Base-by-base conservation (phyloP, 2,797 vertebrate species). In the Cercopithecus petaurista region DNA sequence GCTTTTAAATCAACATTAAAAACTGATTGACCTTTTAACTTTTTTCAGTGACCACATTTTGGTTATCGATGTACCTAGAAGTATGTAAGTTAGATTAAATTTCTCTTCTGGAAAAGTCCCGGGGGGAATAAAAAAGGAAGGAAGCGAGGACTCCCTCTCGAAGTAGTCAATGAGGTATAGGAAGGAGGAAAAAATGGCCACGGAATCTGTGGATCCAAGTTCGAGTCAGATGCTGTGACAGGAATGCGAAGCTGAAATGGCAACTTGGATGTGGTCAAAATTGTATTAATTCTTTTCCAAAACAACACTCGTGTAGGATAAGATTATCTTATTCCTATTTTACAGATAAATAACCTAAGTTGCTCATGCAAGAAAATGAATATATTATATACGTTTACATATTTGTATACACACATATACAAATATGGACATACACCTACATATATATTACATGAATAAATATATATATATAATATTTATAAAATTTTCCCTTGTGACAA, bases 11-110 rank as follows among this genome's bases (percentile, higher is more conserved):
- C 48, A 48, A 48, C 48, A 48, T 48, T 48, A 59, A 97, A 97
- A 98, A 94, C 96, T 46, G 90, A 98, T 97, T 94, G 95, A 98
- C 96, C 96, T 98, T 98, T 98, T 98, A 98, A 98, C 98, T 98
- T 98, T 98, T 98, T 98, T 98, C 98, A 98, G 97, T 97, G 97
- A 97, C 98, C 97, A 97, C 97, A 97, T 98, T 98, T 98, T 98
- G 98, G 98, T 98, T 98, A 98, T 98, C 52, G 41, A 97, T 98
- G 98, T 98, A 98, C 95, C 94, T 98, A 98, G 98, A 98, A 98
- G 96, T 98, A 98, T 98, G 98, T 98, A 98, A 98, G 98, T 98
- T 98, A 98, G 98, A 98, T 98, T 98, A 98, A 98, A 98, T 96
- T 98, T 98, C 97, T 98, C 97, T 98, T 98, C 98, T 98, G 98